These are phyloP conservation scores for Zygogramma bicolorata DNA, from an alignment of 2,888 invertebrate genomes.

Conservation along the genomic window DNA sequence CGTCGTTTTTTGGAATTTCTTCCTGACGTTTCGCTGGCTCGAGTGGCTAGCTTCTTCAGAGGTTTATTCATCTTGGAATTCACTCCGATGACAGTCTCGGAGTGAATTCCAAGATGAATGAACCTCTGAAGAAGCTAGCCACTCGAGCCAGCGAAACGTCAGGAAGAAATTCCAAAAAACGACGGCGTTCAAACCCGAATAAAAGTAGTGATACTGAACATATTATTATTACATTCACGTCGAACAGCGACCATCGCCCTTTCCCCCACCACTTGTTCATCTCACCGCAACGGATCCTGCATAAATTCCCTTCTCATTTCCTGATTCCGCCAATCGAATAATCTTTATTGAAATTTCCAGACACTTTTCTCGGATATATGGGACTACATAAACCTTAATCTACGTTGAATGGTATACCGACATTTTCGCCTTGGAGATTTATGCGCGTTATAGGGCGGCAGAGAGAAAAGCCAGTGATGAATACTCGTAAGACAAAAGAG, in stretches of 20 bases:
- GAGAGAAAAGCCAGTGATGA: conserved; percentile 49
- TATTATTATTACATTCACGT: conserved; percentile 1
- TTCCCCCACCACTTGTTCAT: conserved; percentile 24
- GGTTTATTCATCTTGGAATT: too few species aligned
- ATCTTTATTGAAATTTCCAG: conserved; percentile 44
- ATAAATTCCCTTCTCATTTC: conserved; percentile 41
- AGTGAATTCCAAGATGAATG: too few species aligned
- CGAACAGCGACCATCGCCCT: neutral
- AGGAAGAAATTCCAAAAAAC: neutral
- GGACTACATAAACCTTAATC: conserved; percentile 46
- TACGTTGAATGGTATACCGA: conserved; percentile 45
- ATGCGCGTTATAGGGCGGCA: conserved; percentile 34
- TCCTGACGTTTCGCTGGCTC: too few species aligned
- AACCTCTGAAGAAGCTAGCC: too few species aligned
- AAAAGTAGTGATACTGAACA: neutral
- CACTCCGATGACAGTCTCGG: too few species aligned
- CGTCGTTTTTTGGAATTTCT: too few species aligned
- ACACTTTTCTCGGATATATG: conserved; percentile 43
- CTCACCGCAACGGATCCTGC: conserved; percentile 15
- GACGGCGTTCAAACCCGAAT: too few species aligned
- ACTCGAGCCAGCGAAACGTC: too few species aligned
- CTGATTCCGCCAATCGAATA: conserved; percentile 41
- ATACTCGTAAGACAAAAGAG: conserved; percentile 56
- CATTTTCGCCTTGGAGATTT: conserved; percentile 40
- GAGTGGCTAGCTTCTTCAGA: too few species aligned